These are phyloP conservation scores for Esox lucius DNA, from an alignment of 2,797 vertebrate genomes.

Conservation along the genomic window DNA sequence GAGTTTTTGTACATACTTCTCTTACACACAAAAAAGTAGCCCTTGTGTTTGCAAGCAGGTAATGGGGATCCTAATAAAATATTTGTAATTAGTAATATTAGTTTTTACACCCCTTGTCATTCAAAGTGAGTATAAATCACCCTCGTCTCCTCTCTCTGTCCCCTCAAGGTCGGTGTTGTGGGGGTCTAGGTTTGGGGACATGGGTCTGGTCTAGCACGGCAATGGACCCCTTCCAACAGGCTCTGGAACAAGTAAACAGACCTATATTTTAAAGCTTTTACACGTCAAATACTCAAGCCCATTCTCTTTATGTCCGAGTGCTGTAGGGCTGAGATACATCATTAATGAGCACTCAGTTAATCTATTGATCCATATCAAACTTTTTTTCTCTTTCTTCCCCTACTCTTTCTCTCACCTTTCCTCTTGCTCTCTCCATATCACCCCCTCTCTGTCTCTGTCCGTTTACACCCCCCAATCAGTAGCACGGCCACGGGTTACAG, in stretches of 20 bases:
- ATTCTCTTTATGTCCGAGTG: conserved; percentile 79
- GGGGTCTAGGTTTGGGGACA: conserved; percentile 12
- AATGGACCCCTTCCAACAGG: conserved; percentile 11
- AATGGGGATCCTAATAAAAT: too few species aligned
- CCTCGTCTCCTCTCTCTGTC: not conserved
- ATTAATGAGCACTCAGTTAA: conserved; percentile 83
- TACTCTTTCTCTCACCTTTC: not conserved
- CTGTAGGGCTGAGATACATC: conserved; percentile 77
- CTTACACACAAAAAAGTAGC: too few species aligned
- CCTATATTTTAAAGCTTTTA: conserved; percentile 80
- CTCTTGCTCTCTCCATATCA: not conserved
- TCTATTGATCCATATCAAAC: conserved; percentile 72
- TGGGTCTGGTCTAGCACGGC: conserved; percentile 21
- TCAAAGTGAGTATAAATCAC: not conserved
- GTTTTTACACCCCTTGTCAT: not conserved
- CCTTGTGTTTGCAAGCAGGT: too few species aligned
- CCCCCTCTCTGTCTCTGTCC: not conserved
- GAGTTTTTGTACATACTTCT: too few species aligned
- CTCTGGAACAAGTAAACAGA: conserved; percentile 74
- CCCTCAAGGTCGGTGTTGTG: conserved; percentile 1
- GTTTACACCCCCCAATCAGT: not conserved
- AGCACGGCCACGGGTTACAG: conserved; percentile 14
- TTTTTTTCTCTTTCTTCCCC: conserved; percentile 43
- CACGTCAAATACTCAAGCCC: conserved; percentile 74
- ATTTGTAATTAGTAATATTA: not conserved